phyloP scores from a whole-genome alignment of 1,140 invertebrate species.

The Conus betulinus region DNA sequence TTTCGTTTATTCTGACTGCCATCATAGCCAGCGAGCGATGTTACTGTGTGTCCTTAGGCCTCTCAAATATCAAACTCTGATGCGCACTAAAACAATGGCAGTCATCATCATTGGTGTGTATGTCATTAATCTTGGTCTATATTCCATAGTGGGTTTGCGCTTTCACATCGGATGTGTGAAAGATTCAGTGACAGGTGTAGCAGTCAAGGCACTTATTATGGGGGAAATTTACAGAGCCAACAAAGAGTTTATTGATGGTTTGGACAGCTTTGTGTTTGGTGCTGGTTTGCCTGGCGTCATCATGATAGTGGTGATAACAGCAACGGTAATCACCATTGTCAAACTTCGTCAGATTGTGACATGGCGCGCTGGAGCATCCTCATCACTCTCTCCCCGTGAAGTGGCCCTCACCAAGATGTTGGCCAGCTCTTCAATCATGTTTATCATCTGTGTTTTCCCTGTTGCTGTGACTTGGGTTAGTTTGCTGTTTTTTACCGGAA shows the following conservation, averaged over 20 bases:
- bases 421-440: neutral
- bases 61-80: neutral
- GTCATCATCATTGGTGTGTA: neutral
- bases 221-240: neutral
- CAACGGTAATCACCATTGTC: too few relatives aligned
- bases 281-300: neutral
- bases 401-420: constrained; percentile 23
- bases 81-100: neutral
- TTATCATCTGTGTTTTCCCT: constrained; percentile 5
- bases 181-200: neutral
- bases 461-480: neutral
- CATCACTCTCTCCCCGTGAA: neutral
- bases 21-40: constrained; percentile 10
- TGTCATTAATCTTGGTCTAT: neutral
- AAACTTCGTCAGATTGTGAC: constrained; percentile 1
- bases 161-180: neutral
- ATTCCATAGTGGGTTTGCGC: neutral
- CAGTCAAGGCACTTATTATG: neutral
- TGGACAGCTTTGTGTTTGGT: neutral
- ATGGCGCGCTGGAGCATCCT: neutral
- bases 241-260: neutral
- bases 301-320: neutral
- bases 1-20: neutral
- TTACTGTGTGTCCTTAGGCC: neutral
- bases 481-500: neutral